These are phyloP conservation scores for Boleophthalmus pectinirostris DNA, from an alignment of 2,113 vertebrate species.

Conservation along the genomic window DNA sequence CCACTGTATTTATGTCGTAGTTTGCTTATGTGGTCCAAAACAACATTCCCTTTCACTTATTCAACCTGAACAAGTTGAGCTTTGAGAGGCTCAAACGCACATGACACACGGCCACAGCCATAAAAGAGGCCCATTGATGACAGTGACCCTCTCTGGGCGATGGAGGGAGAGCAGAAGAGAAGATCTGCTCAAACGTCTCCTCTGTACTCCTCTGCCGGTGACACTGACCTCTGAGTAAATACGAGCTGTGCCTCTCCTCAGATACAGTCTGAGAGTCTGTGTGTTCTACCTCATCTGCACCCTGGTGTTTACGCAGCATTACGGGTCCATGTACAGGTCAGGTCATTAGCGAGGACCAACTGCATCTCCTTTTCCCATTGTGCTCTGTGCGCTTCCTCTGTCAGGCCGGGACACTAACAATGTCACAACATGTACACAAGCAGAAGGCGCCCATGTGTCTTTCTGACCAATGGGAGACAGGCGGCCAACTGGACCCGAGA, in stretches of 20 bases:
- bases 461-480: slow-evolving; percentile 34
- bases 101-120: slow-evolving; percentile 40
- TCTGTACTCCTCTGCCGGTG: slow-evolving; percentile 35
- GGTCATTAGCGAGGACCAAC: slow-evolving; percentile 49
- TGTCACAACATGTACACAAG: slow-evolving; percentile 37
- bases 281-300: slow-evolving; percentile 39
- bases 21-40: slow-evolving; percentile 10
- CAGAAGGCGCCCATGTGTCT: slow-evolving; percentile 47
- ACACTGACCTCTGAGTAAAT: slow-evolving; percentile 49
- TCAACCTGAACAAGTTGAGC: slow-evolving; percentile 47
- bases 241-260: slow-evolving; percentile 28
- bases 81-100: slow-evolving; percentile 52
- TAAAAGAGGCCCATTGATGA: slow-evolving; percentile 66
- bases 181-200: slow-evolving; percentile 42
- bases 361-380: slow-evolving; percentile 32
- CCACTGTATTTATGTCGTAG: slow-evolving; percentile 8
- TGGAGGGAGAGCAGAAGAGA: slow-evolving; percentile 36
- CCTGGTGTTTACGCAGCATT: slow-evolving; percentile 54
- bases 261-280: slow-evolving; percentile 31
- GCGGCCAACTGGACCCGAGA: slow-evolving; percentile 42
- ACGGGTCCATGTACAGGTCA: slow-evolving; percentile 49
- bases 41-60: slow-evolving; percentile 34
- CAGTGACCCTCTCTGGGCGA: slow-evolving; percentile 47
- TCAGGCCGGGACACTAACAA: slow-evolving; percentile 31
- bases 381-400: slow-evolving; percentile 33